phyloP scores from a whole-genome alignment of 1,140 invertebrate species.

The Agrypnia vestita region DNA sequence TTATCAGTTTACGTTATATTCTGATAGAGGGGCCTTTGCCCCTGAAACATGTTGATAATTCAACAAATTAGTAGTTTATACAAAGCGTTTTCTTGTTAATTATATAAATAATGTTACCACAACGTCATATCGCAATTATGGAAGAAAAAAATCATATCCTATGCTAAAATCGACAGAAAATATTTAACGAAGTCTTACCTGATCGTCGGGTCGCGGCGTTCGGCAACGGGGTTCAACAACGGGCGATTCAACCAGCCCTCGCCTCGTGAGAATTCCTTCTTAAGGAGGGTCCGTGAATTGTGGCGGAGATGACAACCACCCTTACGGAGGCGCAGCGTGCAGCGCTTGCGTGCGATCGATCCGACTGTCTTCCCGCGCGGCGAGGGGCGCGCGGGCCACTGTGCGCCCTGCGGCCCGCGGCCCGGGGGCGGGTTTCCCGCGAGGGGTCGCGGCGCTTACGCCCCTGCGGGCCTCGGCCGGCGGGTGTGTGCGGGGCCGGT shows the following conservation, averaged over 20 bases:
- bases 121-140: too few species aligned
- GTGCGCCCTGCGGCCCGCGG: not conserved
- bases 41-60: too few species aligned
- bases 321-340: not conserved
- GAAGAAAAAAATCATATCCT: too few species aligned
- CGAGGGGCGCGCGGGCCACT: not conserved
- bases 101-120: too few species aligned
- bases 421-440: not conserved
- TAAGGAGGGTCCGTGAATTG: not conserved
- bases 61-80: too few species aligned
- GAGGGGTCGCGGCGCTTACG: not conserved
- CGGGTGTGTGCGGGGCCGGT: too few species aligned
- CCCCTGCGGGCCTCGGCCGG: too few species aligned
- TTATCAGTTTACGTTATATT: too few species aligned
- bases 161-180: too few species aligned
- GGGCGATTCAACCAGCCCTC: not conserved
- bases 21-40: too few species aligned
- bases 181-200: too few species aligned
- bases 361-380: not conserved
- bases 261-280: not conserved
- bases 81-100: too few species aligned
- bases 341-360: not conserved
- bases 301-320: not conserved
- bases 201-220: not conserved
- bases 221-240: not conserved